Conservation (phyloP, 2,888 invertebrate genomes). For the Pollenia angustigena region DNA sequence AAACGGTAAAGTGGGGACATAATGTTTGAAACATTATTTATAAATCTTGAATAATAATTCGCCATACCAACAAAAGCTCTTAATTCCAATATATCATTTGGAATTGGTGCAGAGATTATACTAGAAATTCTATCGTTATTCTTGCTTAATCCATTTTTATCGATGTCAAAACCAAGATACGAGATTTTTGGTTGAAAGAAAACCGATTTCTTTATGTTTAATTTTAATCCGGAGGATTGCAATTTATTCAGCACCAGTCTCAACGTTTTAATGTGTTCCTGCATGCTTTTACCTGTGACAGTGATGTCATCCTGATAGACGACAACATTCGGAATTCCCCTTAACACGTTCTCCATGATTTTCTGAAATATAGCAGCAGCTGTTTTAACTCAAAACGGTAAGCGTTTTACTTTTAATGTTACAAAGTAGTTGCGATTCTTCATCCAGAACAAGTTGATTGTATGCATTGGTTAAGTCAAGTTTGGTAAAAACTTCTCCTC, state of each 20-base stretch:
- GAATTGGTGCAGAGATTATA: no score
- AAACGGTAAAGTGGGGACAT: conserved; percentile 62
- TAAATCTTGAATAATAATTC: conserved; percentile 69
- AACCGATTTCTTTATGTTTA: conserved; percentile 48
- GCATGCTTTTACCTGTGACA: conserved; percentile 36
- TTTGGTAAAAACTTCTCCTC: no score
- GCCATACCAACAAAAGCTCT: conserved; percentile 59
- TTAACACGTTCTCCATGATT: conserved; percentile 64
- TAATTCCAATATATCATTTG: conserved; percentile 54
- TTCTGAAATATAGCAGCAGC: no score
- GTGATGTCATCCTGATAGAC: conserved; percentile 60
- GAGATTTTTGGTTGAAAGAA: conserved; percentile 59
- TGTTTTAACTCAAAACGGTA: no score
- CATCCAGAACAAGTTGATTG: no score
- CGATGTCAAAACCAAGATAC: conserved; percentile 51
- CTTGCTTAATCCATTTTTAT: no score
- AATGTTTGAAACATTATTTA: conserved; percentile 66
- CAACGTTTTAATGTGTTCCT: conserved; percentile 51
- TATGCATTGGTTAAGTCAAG: no score
- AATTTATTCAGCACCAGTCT: conserved; percentile 68
- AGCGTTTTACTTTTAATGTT: no score
- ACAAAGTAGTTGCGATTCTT: no score
- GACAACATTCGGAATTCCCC: conserved; percentile 55
- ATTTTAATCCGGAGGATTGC: conserved; percentile 46
- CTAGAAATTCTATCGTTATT: no score